phyloP scores from a whole-genome alignment of 1,140 invertebrate species.

The Rhizoglyphus robini region DNA sequence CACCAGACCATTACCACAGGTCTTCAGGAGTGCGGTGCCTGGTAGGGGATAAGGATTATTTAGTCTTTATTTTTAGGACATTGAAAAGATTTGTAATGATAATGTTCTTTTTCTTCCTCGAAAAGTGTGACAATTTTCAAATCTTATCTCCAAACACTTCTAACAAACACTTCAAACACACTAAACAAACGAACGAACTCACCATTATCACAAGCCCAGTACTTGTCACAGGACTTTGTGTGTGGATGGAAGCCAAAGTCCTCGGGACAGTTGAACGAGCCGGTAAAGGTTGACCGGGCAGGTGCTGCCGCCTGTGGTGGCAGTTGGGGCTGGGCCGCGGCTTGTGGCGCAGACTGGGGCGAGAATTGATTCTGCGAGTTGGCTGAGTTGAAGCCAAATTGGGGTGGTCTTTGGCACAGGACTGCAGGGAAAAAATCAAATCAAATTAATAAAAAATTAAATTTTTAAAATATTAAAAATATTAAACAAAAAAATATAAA shows the following conservation, averaged over 20 bases:
- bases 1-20: conserved; percentile 81
- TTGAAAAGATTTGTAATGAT: no score
- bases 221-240: conserved; percentile 73
- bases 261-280: conserved; percentile 74
- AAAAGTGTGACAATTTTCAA: no score
- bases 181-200: no score
- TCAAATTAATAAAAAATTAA: background rate
- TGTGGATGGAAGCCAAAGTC: conserved; percentile 86
- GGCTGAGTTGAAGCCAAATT: background rate
- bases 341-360: background rate
- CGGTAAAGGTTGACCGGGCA: no score
- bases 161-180: no score
- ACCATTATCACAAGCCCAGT: conserved; percentile 85
- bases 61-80: no score
- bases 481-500: no score
- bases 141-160: no score
- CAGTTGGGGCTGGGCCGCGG: background rate
- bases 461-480: no score
- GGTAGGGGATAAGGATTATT: background rate
- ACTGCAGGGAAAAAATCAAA: background rate
- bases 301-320: background rate
- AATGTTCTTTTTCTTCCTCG: no score
- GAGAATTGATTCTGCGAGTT: background rate
- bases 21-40: conserved; percentile 62
- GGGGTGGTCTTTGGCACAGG: conserved; percentile 16